A percentile compares a stretch with the other conserved stretches of the same genome.
Evolutionary conservation across 2,113 vertebrate species (phyloP).

Genomic region (Prochilodus magdalenae): DNA sequence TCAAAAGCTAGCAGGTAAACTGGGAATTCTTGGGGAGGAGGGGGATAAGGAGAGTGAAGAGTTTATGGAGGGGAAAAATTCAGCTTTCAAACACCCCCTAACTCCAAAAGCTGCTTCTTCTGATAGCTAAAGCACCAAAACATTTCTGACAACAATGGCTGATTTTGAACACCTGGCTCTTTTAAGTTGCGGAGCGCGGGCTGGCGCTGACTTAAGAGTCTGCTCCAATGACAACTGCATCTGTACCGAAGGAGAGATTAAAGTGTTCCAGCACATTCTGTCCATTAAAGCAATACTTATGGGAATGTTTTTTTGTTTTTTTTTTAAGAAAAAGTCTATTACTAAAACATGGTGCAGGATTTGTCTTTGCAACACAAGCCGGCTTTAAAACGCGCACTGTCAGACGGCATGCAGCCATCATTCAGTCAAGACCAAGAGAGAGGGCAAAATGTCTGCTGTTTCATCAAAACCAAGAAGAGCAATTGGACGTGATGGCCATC

Average conservation of each 20-base stretch:
- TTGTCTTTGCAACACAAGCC: slow-evolving; percentile 49
- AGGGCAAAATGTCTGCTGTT: slow-evolving; percentile 28
- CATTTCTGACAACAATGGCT: slow-evolving; percentile 51
- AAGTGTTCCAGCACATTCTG: slow-evolving; percentile 40
- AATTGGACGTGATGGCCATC: slow-evolving; percentile 25
- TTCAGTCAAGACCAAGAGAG: slow-evolving; percentile 28
- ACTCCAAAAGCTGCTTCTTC: slow-evolving; percentile 47
- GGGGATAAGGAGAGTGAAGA: neutral
- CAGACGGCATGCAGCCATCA: slow-evolving; percentile 40
- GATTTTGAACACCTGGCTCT: slow-evolving; percentile 53
- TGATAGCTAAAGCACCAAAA: slow-evolving; percentile 49
- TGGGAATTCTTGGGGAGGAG: slow-evolving; percentile 49
- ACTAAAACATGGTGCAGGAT: slow-evolving; percentile 53
- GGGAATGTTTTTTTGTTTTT: slow-evolving; percentile 40
- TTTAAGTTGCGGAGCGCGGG: slow-evolving; percentile 39
- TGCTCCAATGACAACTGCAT: slow-evolving; percentile 49
- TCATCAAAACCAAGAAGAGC: slow-evolving; percentile 26
- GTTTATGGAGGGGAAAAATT: slow-evolving; percentile 15
- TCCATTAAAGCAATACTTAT: slow-evolving; percentile 55
- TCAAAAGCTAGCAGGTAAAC: slow-evolving; percentile 46
- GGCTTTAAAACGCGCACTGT: slow-evolving; percentile 44
- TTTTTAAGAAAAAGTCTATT: slow-evolving; percentile 45
- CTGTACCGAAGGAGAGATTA: slow-evolving; percentile 53
- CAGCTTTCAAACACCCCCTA: slow-evolving; percentile 43
- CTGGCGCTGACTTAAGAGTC: slow-evolving; percentile 40